Conservation (phyloP, 2,113 vertebrate species). For the Sphyrna mokarran region DNA sequence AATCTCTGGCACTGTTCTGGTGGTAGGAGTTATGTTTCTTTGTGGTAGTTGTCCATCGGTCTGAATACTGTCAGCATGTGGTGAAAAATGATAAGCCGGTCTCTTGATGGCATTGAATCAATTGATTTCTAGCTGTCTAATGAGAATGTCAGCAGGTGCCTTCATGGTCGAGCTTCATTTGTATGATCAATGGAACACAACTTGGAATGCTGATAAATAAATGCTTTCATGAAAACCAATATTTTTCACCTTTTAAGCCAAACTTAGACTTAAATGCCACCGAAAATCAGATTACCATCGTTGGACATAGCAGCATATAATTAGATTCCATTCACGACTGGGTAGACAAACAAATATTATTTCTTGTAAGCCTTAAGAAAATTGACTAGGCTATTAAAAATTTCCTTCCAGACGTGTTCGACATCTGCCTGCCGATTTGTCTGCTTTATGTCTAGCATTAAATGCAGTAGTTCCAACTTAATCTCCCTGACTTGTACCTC, state of each 20-base stretch:
- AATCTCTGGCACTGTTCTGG: background rate
- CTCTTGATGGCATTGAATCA: background rate
- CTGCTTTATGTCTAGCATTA: constrained; percentile 7
- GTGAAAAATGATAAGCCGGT: background rate
- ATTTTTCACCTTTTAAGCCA: constrained; percentile 3
- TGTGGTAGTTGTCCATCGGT: background rate
- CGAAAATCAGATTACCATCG: constrained; percentile 2
- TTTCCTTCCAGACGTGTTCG: constrained; percentile 19
- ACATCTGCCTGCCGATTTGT: constrained; percentile 17
- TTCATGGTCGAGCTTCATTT: background rate
- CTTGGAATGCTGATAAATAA: background rate
- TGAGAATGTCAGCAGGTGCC: constrained; percentile 13
- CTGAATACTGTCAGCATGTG: background rate
- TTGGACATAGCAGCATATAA: background rate
- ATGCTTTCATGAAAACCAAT: background rate
- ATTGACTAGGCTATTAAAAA: constrained; percentile 28
- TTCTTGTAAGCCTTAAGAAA: constrained; percentile 31
- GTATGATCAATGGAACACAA: constrained; percentile 3
- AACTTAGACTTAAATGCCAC: background rate
- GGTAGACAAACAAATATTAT: constrained; percentile 1
- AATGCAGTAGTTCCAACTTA: constrained; percentile 9
- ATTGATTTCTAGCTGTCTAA: constrained; percentile 21
- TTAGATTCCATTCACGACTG: constrained; percentile 3
- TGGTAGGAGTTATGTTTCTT: constrained; percentile 1
- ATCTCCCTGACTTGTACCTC: constrained; percentile 6